These are phyloP conservation scores for Aphelenchoides bicaudatus DNA, from an alignment of 2,888 invertebrate genomes.

Conservation along the genomic window DNA sequence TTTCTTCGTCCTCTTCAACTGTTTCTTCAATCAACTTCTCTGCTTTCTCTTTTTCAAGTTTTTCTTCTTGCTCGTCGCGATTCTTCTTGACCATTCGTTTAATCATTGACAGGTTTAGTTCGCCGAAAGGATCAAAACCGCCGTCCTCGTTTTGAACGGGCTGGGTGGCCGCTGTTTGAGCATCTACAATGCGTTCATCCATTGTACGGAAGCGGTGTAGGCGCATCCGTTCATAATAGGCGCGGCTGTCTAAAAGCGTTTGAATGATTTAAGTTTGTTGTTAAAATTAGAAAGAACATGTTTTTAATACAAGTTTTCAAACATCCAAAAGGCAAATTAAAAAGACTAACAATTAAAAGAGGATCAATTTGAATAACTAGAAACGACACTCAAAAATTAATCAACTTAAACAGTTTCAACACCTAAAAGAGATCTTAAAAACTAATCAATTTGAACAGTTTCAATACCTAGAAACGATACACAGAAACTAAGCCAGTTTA, in stretches of 20 bases:
- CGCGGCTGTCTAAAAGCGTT: constrained; percentile 75
- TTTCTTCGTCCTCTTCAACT: constrained; percentile 22
- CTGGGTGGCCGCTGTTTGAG: not conserved
- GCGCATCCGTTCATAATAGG: constrained; percentile 70
- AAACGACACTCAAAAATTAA: too few relatives aligned
- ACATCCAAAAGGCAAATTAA: too few relatives aligned
- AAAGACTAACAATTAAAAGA: too few relatives aligned
- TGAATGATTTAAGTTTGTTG: too few relatives aligned
- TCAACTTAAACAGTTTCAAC: too few relatives aligned
- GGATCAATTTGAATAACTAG: too few relatives aligned
- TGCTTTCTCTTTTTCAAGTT: constrained; percentile 7
- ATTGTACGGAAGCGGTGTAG: constrained; percentile 43
- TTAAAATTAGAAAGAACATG: too few relatives aligned
- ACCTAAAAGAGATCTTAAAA: too few relatives aligned
- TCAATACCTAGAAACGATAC: too few relatives aligned
- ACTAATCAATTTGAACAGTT: too few relatives aligned
- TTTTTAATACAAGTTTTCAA: too few relatives aligned
- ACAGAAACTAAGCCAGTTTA: too few relatives aligned
- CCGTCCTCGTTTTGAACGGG: constrained; percentile 14
- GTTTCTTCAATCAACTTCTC: constrained; percentile 21
- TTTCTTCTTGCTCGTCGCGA: constrained; percentile 16
- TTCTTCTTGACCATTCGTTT: constrained; percentile 39
- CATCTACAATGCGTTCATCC: constrained; percentile 54
- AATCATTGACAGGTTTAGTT: constrained; percentile 53
- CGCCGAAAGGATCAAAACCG: constrained; percentile 28